Conservation (phyloP, 2,797 vertebrate genomes). For the Netta rufina region DNA sequence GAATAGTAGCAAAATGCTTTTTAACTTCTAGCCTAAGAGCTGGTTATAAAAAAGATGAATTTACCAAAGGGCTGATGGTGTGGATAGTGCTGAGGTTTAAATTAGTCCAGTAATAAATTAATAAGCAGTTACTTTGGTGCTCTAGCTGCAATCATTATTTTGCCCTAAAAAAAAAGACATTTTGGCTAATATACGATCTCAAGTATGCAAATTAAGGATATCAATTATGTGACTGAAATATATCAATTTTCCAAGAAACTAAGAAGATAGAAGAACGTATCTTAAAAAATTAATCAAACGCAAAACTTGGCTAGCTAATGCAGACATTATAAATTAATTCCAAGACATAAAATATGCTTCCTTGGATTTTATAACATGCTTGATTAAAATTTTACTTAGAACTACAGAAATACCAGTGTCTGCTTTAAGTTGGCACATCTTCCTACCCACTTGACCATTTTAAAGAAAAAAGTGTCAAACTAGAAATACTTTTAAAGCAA, state of each 20-base stretch:
- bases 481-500: not conserved
- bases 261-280: not conserved
- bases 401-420: not conserved
- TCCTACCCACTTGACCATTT: not conserved
- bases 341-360: not conserved
- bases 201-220: not conserved
- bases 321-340: not conserved
- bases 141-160: not conserved
- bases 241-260: not conserved
- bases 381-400: not conserved
- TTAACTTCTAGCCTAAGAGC: not conserved
- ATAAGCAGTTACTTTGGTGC: not conserved
- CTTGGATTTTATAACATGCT: not conserved
- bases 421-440: not conserved
- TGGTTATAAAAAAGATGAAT: not conserved
- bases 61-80: not conserved
- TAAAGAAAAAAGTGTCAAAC: not conserved
- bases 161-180: not conserved
- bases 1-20: not conserved
- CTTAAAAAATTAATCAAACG: not conserved
- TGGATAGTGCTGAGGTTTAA: not conserved
- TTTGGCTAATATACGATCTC: not conserved
- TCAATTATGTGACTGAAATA: not conserved
- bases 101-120: not conserved
- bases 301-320: not conserved